These are phyloP conservation scores for Cryptophagus acutangulus DNA, from an alignment of 2,888 invertebrate species.

Conservation along the genomic window DNA sequence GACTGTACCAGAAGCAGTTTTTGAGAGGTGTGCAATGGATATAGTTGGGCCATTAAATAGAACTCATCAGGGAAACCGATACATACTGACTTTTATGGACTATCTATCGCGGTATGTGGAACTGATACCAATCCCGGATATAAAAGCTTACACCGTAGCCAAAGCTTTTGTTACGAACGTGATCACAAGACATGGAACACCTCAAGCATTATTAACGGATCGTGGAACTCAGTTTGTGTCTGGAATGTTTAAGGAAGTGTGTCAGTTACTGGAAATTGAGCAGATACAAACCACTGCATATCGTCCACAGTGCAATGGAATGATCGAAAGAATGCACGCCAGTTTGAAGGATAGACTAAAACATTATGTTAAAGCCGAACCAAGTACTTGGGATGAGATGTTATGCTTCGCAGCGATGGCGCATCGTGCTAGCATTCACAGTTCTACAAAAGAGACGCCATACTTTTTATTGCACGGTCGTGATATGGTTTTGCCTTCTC, in stretches of 20 bases:
- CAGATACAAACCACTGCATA: constrained; percentile 3
- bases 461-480: background rate
- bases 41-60: background rate
- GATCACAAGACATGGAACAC: background rate
- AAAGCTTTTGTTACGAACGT: background rate
- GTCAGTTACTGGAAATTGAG: background rate
- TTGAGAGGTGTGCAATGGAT: background rate
- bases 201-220: constrained; percentile 1
- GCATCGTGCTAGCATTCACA: background rate
- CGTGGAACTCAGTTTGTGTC: background rate
- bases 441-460: constrained; percentile 3
- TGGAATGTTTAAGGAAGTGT: constrained; percentile 1
- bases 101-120: constrained; percentile 14
- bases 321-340: background rate
- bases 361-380: background rate
- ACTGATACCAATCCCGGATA: constrained; percentile 25
- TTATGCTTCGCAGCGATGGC: constrained; percentile 1
- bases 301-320: background rate
- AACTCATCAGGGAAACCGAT: background rate
- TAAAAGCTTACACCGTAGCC: constrained; percentile 14
- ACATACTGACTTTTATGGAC: background rate
- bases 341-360: background rate
- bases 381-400: background rate
- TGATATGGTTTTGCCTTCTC: background rate
- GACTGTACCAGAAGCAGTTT: background rate